These are phyloP conservation scores for Hirtodrosophila alboralis DNA, from an alignment of 2,888 invertebrate genomes.

Conservation along the genomic window DNA sequence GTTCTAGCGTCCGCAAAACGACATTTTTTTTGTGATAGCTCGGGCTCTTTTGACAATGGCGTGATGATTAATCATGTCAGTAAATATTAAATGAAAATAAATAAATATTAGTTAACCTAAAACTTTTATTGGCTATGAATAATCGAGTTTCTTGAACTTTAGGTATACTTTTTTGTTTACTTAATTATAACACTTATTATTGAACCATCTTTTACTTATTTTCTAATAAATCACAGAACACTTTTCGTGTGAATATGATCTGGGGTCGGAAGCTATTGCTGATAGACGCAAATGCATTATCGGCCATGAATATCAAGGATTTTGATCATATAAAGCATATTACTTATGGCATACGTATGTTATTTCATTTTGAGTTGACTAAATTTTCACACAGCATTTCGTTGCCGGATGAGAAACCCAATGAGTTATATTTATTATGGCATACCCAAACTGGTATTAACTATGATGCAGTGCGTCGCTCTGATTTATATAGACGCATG, in stretches of 20 bases:
- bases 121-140: too few species aligned
- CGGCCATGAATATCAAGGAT: slow-evolving; percentile 85
- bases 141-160: too few species aligned
- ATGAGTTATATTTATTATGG: slow-evolving; percentile 85
- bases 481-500: slow-evolving; percentile 85
- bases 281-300: slow-evolving; percentile 84
- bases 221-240: slow-evolving; percentile 71
- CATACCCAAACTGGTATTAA: slow-evolving; percentile 85
- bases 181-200: too few species aligned
- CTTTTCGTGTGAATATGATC: slow-evolving; percentile 84
- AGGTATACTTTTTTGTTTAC: too few species aligned
- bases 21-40: too few species aligned
- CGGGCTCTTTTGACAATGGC: too few species aligned
- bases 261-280: slow-evolving; percentile 84
- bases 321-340: slow-evolving; percentile 84
- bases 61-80: too few species aligned
- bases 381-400: slow-evolving; percentile 56
- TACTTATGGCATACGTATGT: slow-evolving; percentile 81
- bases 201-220: neutral
- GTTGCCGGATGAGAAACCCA: slow-evolving; percentile 80
- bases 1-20: too few species aligned
- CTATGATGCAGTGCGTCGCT: slow-evolving; percentile 84
- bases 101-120: too few species aligned
- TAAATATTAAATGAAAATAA: too few species aligned
- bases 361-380: slow-evolving; percentile 84